Evolutionary conservation across 2,797 vertebrate species (phyloP), one percentile per base, ranked within the genome.

Genomic region (Diplodus puntazzo): DNA sequence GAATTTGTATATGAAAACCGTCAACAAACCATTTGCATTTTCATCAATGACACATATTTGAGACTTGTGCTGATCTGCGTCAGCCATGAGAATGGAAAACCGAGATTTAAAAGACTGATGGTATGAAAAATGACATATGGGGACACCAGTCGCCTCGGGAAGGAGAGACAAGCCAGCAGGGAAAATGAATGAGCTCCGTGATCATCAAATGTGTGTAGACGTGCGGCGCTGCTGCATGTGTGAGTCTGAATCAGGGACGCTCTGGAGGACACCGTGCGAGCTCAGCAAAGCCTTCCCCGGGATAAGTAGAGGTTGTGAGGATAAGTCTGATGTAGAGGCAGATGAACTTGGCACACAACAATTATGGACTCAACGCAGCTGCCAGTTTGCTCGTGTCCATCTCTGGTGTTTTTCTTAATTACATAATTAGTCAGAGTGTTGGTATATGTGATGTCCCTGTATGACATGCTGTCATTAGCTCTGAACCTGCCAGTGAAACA

Each of bases 361-460:
- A 80, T 90, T 85, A 84, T 11, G 18, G 45, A 77, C 66, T 77
- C 63, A 63, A 78, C 57, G 39, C 73, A 77, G 59, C 75, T 79
- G 79, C 49, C 65, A 64, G 69, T 82, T 86, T 76, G 53, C 67
- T 75, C 58, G 57, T 73, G 79, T 84, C 80, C 69, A 73, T 87
- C 70, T 81, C 65, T 54, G 75, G 71, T 91, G 86, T 90, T 88
- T 88, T 86, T 84, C 64, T 70, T 81, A 86, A 92, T 92, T 82
- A 85, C 72, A 79, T 90, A 90, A 94, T 93, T 94, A 92, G 80
- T 87, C 82, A 76, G 67, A 63, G 71, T 85, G 85, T 83, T 81
- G 77, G 68, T 85, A 76, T 87, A 78, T 86, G 69, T 87, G 80
- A 89, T 89, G 90, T 90, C 77, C 61, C 74, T 86, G 79, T 69